Evolutionary conservation across 2,797 vertebrate species (phyloP), one percentile per base, ranked within the genome.

Genomic region (Cynopterus sphinx): DNA sequence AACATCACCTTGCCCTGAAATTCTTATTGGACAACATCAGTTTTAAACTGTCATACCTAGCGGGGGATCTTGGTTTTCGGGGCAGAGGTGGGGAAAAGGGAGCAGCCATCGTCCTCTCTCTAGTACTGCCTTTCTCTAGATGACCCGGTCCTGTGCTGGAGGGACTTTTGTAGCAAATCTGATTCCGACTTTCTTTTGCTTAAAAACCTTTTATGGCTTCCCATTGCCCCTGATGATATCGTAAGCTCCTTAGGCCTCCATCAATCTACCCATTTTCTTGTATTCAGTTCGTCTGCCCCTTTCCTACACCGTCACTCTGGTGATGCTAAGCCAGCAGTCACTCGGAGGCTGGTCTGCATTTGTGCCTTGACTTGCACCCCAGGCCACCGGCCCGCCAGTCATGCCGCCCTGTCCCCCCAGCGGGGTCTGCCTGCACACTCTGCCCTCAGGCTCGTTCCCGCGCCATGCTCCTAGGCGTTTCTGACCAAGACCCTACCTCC

Each of bases 321-420:
- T 0, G 15, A 33, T 33, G 4, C 33, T 31, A 6, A 41, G 13
- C 17, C 16, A 1, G 11, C 36, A 33, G 41, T 70, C 39, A 0
- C 46, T 12, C 28, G 75, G 39, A 53, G 36, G 26, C 26, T 36
- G 10, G 9, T 53, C 88, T 33, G 39, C 16, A 1, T 43, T n/a
- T 24, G 26, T 24, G n/a, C 15, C 51, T 55, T 43, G 22, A 4
- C 22, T 49, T 65, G 49, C 31, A 21, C 6, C 2, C 33, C n/a
- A 31, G 12, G 11, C 16, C 19, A 13, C 71, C 33, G 31, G 36
- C 59, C 49, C 59, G 61, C 43, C 1, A 5, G 0, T 9, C 0
- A 0, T 26, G 55, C 49, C 12, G n/a, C 41, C 0, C 1, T n/a
- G 1, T 3, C 63, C 33, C 24, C 24, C 3, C 9, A 7, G 6